phyloP scores from a whole-genome alignment of 2,797 vertebrate genomes.

The Cercopithecus neglectus region DNA sequence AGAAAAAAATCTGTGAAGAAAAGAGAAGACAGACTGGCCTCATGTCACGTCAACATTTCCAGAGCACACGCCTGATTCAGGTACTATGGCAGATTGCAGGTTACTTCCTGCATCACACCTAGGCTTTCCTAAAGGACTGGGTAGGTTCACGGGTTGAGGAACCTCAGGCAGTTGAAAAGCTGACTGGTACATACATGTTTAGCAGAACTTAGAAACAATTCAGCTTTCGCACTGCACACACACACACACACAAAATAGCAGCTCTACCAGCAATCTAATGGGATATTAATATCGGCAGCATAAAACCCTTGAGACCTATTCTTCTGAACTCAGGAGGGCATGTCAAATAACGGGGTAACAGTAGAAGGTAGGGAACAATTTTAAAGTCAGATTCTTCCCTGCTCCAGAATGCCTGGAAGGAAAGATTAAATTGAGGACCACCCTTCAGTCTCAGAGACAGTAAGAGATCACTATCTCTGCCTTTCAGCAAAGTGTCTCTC shows the following conservation, averaged over 20 bases:
- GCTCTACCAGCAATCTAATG: background rate
- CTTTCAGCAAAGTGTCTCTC: background rate
- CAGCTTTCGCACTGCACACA: background rate
- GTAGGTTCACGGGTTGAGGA: background rate
- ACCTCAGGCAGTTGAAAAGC: background rate
- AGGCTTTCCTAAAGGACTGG: background rate
- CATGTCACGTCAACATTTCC: background rate
- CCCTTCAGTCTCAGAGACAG: background rate
- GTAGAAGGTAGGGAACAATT: background rate
- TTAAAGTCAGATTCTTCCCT: background rate
- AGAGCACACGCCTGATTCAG: background rate
- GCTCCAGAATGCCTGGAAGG: background rate
- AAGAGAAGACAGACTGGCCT: constrained; percentile 36
- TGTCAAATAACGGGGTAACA: background rate
- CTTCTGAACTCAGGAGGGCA: background rate
- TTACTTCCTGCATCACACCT: background rate
- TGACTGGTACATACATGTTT: background rate
- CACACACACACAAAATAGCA: background rate
- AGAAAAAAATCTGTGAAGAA: constrained; percentile 83
- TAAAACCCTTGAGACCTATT: background rate
- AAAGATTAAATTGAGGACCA: background rate
- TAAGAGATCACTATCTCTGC: background rate
- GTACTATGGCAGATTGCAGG: background rate
- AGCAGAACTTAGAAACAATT: background rate
- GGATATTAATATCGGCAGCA: background rate